These are phyloP conservation scores for Eulithis testata DNA, from an alignment of 2,888 invertebrate genomes.

Conservation along the genomic window DNA sequence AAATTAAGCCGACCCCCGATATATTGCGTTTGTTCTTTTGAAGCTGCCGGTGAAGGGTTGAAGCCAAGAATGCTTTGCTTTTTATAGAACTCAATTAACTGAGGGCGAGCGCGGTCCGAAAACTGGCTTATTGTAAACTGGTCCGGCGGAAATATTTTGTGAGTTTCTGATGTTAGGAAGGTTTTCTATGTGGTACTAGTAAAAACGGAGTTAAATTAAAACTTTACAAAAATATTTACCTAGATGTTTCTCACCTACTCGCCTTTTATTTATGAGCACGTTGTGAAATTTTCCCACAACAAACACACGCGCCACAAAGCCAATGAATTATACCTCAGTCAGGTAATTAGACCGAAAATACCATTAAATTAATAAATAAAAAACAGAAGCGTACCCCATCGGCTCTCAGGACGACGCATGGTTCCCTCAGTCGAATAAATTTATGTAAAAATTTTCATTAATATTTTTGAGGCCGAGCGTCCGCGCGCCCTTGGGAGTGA, in stretches of 20 bases:
- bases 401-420: slow-evolving; percentile 69
- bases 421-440: slow-evolving; percentile 83
- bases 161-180: slow-evolving; percentile 13
- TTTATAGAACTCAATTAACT: slow-evolving; percentile 79
- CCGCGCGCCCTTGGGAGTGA: slow-evolving; percentile 81
- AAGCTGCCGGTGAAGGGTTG: slow-evolving; percentile 82
- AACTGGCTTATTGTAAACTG: slow-evolving; percentile 28
- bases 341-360: slow-evolving; percentile 84
- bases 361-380: slow-evolving; percentile 85
- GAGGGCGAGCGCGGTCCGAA: slow-evolving; percentile 45
- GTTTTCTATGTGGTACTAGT: no score
- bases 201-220: no score
- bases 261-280: slow-evolving; percentile 13
- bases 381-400: slow-evolving; percentile 77
- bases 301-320: slow-evolving; percentile 70
- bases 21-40: slow-evolving; percentile 85
- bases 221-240: not conserved
- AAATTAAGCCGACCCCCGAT: slow-evolving; percentile 82
- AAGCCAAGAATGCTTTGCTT: slow-evolving; percentile 84
- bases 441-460: slow-evolving; percentile 85
- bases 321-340: slow-evolving; percentile 83
- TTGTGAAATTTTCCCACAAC: slow-evolving; percentile 58
- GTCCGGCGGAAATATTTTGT: slow-evolving; percentile 24
- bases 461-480: slow-evolving; percentile 83
- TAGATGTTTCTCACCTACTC: slow-evolving; percentile 4